Base-by-base conservation (phyloP, 2,797 vertebrate genomes). In the Gastrophryne carolinensis region DNA sequence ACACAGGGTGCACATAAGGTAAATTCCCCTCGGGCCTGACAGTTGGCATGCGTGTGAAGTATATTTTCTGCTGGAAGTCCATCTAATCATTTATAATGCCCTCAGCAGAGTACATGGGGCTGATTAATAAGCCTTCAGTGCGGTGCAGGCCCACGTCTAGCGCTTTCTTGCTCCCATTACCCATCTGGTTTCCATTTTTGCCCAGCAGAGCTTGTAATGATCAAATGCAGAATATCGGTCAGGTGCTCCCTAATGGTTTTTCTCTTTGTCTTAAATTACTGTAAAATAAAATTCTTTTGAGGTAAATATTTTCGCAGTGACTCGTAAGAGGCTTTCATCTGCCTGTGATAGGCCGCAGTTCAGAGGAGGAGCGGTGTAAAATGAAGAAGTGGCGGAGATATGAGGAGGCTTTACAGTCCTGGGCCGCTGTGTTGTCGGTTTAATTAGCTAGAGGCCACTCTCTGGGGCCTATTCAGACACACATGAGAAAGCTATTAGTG, bases 401-500 rank as follows among this genome's bases (percentile, higher is more conserved):
- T 30, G 15, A 5, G 64, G 1, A 53, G 30, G 65, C 50, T 35
- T 41, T 32, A 56, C 32, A 29, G 35, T 37, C 56, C 37, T 21
- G 39, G 17, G 58, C 3, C 12, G 54, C 54, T 29, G 53, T 19
- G 15, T 64, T 64, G 47, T 64, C 64, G 60, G 27, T 73, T 56
- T 57, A 53, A 65, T 65, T 65, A 65, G 52, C 50, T 24, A 44
- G 56, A 32, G 34, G 49, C 56, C 47, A 41, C 52, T 57, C 72
- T 73, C 61, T 65, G 35, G 72, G 57, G 72, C 10, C 35, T 37
- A 34, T 54, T 65, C 61, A 56, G 50, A 65, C 19, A 19, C 71
- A 73, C 72, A 65, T 73, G 72, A 56, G 50, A 73, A 73, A 73
- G 27, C 39, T 61, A 73, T 73, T 73, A 73, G 72, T 53, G 58